Evolutionary conservation across 2,888 invertebrate species (phyloP), one percentile per base, ranked within the genome.

Genomic region (Parthenolecanium corni): DNA sequence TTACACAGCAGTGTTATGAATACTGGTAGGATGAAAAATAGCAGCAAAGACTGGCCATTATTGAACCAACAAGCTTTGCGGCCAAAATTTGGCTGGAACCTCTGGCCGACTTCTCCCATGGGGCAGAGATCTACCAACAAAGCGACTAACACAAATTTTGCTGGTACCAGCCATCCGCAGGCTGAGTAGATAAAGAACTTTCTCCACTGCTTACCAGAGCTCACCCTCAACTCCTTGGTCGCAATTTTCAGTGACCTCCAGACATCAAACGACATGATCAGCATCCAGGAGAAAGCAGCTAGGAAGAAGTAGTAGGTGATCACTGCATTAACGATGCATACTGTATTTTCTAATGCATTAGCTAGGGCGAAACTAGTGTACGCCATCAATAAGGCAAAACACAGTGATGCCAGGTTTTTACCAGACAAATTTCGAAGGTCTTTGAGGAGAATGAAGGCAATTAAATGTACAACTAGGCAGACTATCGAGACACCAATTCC

Each of bases 211-310:
- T 72, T 71, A 3, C 76, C 76, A 12, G 71, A 69, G 2, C 74
- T 72, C 0, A 76, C 73, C 51, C 76, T 68, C 6, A 77, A 69
- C 68, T 77, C 75, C 24, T 72, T 72, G 0, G 76, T 76, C 2
- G 77, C 76, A 67, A 74, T 68, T 36, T 72, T 71, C 31, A 75
- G 71, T n/a, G 74, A 77, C 67, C 73, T 72, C 72, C 73, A 76
- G 14, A 74, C 76, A 67, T 79, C 79, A 69, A 76, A 75, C 0
- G 79, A 75, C 71, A 79, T 74, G 2, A 77, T 73, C 56, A 77
- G 74, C 75, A 77, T 77, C 80, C 80, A 80, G 65, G 74, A 74
- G 69, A 79, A 79, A 1, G 79, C 74, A 1, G 77, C 73, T 64
- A 79, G 70, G 69, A 77, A 78, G 66, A 74, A 72, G 70, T 76